Base-by-base conservation (phyloP, 1,140 invertebrate species). In the Drosophila ohnishii region DNA sequence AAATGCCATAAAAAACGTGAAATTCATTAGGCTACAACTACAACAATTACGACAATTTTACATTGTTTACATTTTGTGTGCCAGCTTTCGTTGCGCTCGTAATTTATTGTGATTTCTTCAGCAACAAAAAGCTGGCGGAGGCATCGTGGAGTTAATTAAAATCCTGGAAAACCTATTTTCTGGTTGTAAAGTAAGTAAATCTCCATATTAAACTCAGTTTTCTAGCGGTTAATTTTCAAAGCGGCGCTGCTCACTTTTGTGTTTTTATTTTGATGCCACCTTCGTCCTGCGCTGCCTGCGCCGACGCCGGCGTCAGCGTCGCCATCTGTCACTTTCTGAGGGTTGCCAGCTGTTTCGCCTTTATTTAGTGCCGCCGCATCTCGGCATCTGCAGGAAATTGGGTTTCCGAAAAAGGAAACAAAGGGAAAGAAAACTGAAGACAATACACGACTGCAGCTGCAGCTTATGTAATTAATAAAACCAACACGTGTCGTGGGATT, bases 401-500 rank as follows among this genome's bases (percentile, higher is more conserved):
- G 50, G 76, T 80, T 80, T 78, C 57, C 40, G 40, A 45, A 70
- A 67, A 44, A 37, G 40, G 48, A 70, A 47, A 45, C 40, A 50
- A 72, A 72, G 57, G 65, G 35, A 28, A 62, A 6, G 39, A 22
- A 34, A 44, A n/a, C 25, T 32, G 40, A 34, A 59, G n/a, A 70
- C 63, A 75, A 69, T 42, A 19, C 42, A 37, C 44, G 66, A 56
- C 55, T 78, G 80, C 80, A 83, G 80, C 61, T 79, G 79, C 83
- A 59, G 75, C 84, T 87, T 88, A 87, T 87, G 84, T 80, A 88
- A 87, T 88, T 87, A 87, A 88, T 80, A 88, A 62, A 85, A 77
- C 79, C 79, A 79, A 88, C 83, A 87, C 83, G 83, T 87, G 83
- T 80, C 84, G 34, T 70, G 76, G 45, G 25, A 70, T 51, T 47